A percentile compares a stretch with the other conserved stretches of the same genome.
These are phyloP conservation scores for Diceros bicornis DNA, from an alignment of 2,797 vertebrate genomes.

Conservation along the genomic window DNA sequence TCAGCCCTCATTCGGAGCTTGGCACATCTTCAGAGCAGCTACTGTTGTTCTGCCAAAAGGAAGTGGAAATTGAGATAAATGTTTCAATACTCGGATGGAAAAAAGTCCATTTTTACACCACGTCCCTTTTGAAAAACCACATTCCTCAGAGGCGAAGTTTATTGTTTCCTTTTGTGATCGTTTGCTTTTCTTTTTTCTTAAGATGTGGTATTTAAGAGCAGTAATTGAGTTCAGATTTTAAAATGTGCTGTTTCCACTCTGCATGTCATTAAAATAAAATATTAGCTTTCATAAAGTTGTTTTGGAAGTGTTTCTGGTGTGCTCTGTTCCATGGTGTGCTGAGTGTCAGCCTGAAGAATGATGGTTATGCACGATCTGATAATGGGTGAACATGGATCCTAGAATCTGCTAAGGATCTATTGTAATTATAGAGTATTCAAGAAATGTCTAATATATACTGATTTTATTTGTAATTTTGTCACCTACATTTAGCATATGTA, in stretches of 20 bases:
- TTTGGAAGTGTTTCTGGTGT: constrained; percentile 79
- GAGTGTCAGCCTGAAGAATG: constrained; percentile 72
- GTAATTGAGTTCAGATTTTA: constrained; percentile 87
- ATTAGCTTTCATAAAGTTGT: constrained; percentile 80
- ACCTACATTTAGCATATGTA: constrained; percentile 56
- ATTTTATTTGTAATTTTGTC: constrained; percentile 69
- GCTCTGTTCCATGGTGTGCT: constrained; percentile 36
- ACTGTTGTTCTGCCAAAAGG: constrained; percentile 78
- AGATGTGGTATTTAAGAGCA: constrained; percentile 77
- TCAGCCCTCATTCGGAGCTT: constrained; percentile 75
- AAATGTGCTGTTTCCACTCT: constrained; percentile 84
- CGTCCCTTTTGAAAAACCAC: constrained; percentile 81
- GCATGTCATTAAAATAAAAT: constrained; percentile 86
- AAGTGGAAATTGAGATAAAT: constrained; percentile 83
- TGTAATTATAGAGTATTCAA: constrained; percentile 65
- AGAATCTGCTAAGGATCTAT: constrained; percentile 54
- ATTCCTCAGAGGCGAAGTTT: constrained; percentile 81
- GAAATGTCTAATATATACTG: background rate
- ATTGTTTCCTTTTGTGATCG: constrained; percentile 85
- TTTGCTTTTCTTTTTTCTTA: constrained; percentile 78
- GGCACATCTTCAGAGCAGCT: constrained; percentile 80
- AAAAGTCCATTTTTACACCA: constrained; percentile 78
- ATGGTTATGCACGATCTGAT: constrained; percentile 28
- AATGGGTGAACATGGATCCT: constrained; percentile 68
- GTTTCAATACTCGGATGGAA: constrained; percentile 84